Evolutionary conservation across 2,888 invertebrate genomes (phyloP).

Genomic region (Erebia ligea): DNA sequence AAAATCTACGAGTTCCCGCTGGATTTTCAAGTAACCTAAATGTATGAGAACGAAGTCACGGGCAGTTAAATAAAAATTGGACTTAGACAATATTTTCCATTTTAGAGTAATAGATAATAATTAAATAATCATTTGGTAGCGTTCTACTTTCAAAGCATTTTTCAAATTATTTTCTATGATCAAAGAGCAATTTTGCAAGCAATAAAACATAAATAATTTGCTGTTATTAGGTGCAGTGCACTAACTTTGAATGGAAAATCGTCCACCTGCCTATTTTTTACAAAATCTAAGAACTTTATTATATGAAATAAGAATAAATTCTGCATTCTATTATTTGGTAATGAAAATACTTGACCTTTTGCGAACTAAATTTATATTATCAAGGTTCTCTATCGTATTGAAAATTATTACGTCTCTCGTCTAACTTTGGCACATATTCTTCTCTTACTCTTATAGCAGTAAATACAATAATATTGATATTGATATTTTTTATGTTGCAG

Average conservation of each 20-base stretch:
- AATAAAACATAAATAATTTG: conserved; percentile 9
- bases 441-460: too few relatives aligned
- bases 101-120: neutral
- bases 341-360: neutral
- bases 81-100: neutral
- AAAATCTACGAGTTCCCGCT: too few relatives aligned
- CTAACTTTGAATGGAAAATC: neutral
- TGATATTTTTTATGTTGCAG: too few relatives aligned
- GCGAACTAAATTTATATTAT: neutral
- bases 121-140: neutral
- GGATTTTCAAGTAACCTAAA: too few relatives aligned
- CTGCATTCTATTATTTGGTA: neutral
- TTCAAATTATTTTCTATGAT: neutral
- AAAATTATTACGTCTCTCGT: too few relatives aligned
- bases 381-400: too few relatives aligned
- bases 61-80: too few relatives aligned
- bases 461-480: too few relatives aligned
- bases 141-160: neutral
- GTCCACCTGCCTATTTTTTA: neutral
- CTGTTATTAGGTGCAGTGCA: neutral
- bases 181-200: conserved; percentile 1
- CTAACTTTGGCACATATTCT: too few relatives aligned
- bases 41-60: too few relatives aligned
- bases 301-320: neutral
- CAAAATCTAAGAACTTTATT: neutral